Evolutionary conservation across 1,140 invertebrate genomes (phyloP).

Genomic region (Eriosoma lanigerum): DNA sequence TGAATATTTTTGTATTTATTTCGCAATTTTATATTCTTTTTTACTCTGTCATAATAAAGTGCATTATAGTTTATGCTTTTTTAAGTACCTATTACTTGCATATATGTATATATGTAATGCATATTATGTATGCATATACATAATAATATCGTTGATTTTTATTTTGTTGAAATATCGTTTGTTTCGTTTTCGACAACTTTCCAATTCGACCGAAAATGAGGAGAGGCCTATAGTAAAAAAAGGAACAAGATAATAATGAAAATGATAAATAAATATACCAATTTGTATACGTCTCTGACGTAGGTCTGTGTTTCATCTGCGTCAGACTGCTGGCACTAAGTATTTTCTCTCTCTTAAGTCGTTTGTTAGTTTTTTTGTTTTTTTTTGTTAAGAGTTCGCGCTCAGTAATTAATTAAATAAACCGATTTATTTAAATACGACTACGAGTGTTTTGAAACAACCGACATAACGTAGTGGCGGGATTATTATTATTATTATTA

Average conservation of each 20-base stretch:
- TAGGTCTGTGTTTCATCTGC: constrained; percentile 30
- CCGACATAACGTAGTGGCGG: not conserved
- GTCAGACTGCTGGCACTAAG: not conserved
- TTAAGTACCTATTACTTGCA: too few relatives aligned
- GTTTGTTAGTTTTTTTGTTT: too few relatives aligned
- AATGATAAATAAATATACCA: constrained; percentile 16
- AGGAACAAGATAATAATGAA: too few relatives aligned
- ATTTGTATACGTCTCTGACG: constrained; percentile 44
- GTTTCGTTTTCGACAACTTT: not conserved
- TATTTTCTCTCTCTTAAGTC: not conserved
- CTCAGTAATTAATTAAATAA: constrained; percentile 47
- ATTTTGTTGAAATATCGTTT: too few relatives aligned
- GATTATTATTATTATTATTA: constrained; percentile 1
- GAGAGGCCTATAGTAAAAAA: not conserved
- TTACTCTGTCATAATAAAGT: too few relatives aligned
- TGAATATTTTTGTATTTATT: too few relatives aligned
- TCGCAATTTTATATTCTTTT: too few relatives aligned
- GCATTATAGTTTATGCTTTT: too few relatives aligned
- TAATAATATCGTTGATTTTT: too few relatives aligned
- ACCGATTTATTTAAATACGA: constrained; percentile 26
- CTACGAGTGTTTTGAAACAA: constrained; percentile 31
- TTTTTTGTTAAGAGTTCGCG: constrained; percentile 7
- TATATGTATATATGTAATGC: too few relatives aligned
- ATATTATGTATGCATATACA: too few relatives aligned
- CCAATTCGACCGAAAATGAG: not conserved